Base-by-base conservation (phyloP, 2,113 vertebrate genomes). In the Daubentonia madagascariensis region DNA sequence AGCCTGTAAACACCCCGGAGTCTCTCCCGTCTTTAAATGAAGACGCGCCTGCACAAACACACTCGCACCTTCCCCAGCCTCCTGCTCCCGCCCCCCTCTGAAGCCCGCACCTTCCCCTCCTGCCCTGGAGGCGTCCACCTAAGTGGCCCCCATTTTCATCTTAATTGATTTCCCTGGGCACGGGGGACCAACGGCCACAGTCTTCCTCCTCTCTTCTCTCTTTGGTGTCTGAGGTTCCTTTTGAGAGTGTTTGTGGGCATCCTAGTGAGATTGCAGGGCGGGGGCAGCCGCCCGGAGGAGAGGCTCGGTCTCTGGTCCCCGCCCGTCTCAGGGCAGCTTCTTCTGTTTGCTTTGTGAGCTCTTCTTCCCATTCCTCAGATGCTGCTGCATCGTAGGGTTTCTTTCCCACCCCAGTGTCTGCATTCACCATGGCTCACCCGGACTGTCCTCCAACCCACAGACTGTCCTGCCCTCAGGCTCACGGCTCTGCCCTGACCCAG, bases 361-460 rank as follows among this genome's bases (percentile, higher is more conserved):
- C 70, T 23, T 57, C 48, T 18, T 4, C 1, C 37, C 16, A 6
- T 3, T 17, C 43, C 87, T 28, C 4, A 1, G 17, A 2, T 1
- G 20, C 25, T 5, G 9, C 32, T 9, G 25, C 1, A 0, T 3
- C 13, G 1, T 0, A 1, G 79, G 59, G 25, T 13, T 40, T 68
- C 5, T 0, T 5, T 23, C 3, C 18, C 10, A 0, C 1, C 4
- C 0, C 0, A 30, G 0, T 32, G 50, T 68, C 65, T 14, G 2
- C 9, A 13, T 0, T 25, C n/a, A 9, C 37, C 8, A 0, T 0
- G 3, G n/a, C 52, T 78, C 75, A 35, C 45, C 28, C 17, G 13
- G 30, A 67, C 1, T 1, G 57, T 22, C 22, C n/a, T 73, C 23
- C 28, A 37, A 67, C 63, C 8, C 54, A 3, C 16, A 20, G 32